A percentile compares a stretch with the other conserved stretches of the same genome.
phyloP scores from a whole-genome alignment of 2,113 vertebrate species.

The Phoxinus phoxinus region DNA sequence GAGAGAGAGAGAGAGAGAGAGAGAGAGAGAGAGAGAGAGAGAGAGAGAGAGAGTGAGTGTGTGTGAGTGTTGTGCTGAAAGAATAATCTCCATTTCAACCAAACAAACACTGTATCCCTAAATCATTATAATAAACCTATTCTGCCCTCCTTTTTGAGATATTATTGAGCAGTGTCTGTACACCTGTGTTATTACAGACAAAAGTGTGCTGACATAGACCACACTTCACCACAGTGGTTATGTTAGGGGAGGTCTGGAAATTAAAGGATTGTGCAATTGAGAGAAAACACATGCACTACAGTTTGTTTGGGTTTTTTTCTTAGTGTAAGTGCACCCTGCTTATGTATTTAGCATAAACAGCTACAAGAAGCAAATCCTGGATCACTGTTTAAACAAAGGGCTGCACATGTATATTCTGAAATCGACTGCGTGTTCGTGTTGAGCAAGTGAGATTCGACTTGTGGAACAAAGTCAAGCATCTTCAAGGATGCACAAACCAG shows the following conservation, averaged over 20 bases:
- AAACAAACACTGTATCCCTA: slow-evolving; percentile 50
- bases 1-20: slow-evolving; percentile 1
- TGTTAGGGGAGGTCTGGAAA: slow-evolving; percentile 56
- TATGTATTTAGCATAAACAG: slow-evolving; percentile 28
- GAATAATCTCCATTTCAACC: slow-evolving; percentile 58
- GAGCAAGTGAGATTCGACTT: background rate
- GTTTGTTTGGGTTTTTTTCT: background rate
- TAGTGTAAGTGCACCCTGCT: background rate
- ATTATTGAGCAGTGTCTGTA: slow-evolving; percentile 53
- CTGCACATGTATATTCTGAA: slow-evolving; percentile 26
- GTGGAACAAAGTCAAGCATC: background rate
- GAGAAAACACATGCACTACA: slow-evolving; percentile 63
- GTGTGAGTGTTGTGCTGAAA: slow-evolving; percentile 54
- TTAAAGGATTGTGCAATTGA: slow-evolving; percentile 71
- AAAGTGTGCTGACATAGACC: slow-evolving; percentile 55
- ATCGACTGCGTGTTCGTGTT: background rate
- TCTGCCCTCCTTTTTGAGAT: slow-evolving; percentile 21
- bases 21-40: too few species aligned
- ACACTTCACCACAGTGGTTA: slow-evolving; percentile 51
- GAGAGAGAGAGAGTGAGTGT: too few species aligned
- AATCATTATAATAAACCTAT: slow-evolving; percentile 39
- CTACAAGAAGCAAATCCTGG: slow-evolving; percentile 12
- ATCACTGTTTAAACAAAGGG: background rate
- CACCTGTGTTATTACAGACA: slow-evolving; percentile 52
- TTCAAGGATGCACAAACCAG: background rate